These are phyloP conservation scores for Hydrotaea cyrtoneurina DNA, from an alignment of 2,888 invertebrate species.

Conservation along the genomic window DNA sequence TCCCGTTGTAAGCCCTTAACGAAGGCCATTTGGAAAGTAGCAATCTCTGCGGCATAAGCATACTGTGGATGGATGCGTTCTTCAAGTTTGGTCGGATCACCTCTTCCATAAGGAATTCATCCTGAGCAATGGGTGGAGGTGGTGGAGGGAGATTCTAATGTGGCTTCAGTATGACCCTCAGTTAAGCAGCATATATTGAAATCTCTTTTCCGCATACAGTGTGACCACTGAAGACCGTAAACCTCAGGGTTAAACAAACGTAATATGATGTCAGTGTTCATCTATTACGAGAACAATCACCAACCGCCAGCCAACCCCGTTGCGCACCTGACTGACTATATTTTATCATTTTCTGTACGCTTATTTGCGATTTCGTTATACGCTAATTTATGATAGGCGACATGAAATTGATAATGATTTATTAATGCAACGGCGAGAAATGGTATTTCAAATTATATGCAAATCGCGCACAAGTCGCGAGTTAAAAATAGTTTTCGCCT, in stretches of 20 bases:
- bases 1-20: conserved; percentile 70
- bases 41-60: conserved; percentile 74
- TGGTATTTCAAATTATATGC: background rate
- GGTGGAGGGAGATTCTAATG: conserved; percentile 56
- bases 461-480: background rate
- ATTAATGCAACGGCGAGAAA: background rate
- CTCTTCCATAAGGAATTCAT: conserved; percentile 77
- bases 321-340: background rate
- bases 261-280: too few species aligned
- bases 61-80: conserved; percentile 71
- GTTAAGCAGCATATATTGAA: too few species aligned
- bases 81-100: conserved; percentile 77
- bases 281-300: too few species aligned
- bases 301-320: too few species aligned
- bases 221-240: too few species aligned
- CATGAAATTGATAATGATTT: conserved; percentile 45
- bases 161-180: conserved; percentile 13
- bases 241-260: too few species aligned
- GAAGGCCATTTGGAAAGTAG: conserved; percentile 74
- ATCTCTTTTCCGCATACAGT: too few species aligned
- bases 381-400: conserved; percentile 39
- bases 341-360: background rate
- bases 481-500: background rate
- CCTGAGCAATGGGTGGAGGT: conserved; percentile 70
- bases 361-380: background rate